These are phyloP conservation scores for Dryocosmus kuriphilus DNA, from an alignment of 2,888 invertebrate genomes.

Conservation along the genomic window DNA sequence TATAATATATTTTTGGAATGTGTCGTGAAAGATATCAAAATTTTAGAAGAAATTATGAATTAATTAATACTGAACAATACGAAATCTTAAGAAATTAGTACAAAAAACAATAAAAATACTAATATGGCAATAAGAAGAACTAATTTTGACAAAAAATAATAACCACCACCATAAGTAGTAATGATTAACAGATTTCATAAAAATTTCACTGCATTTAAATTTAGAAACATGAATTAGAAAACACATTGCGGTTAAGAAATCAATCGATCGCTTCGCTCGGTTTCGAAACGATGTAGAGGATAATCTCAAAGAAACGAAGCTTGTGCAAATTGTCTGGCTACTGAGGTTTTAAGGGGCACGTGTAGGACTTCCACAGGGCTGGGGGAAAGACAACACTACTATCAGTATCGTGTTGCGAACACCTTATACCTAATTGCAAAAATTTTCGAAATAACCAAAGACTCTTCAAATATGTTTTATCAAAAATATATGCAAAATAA, in stretches of 20 bases:
- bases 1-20: no score
- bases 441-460: not conserved
- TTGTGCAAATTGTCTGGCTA: conserved; percentile 40
- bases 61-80: no score
- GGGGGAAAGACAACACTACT: conserved; percentile 38
- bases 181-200: no score
- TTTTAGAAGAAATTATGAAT: no score
- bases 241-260: conserved; percentile 17
- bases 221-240: not conserved
- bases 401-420: conserved; percentile 33
- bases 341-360: conserved; percentile 35
- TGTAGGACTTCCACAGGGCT: conserved; percentile 31
- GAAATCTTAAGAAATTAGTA: no score
- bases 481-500: not conserved
- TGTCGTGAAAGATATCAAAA: no score
- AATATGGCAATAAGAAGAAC: not conserved
- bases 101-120: not conserved
- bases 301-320: conserved; percentile 34
- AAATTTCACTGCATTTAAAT: no score
- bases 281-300: conserved; percentile 35
- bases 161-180: not conserved
- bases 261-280: conserved; percentile 30
- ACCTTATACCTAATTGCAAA: conserved; percentile 37
- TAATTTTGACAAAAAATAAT: not conserved
- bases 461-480: not conserved